Evolutionary conservation across 2,797 vertebrate species (phyloP).

Genomic region (Spea hammondii): DNA sequence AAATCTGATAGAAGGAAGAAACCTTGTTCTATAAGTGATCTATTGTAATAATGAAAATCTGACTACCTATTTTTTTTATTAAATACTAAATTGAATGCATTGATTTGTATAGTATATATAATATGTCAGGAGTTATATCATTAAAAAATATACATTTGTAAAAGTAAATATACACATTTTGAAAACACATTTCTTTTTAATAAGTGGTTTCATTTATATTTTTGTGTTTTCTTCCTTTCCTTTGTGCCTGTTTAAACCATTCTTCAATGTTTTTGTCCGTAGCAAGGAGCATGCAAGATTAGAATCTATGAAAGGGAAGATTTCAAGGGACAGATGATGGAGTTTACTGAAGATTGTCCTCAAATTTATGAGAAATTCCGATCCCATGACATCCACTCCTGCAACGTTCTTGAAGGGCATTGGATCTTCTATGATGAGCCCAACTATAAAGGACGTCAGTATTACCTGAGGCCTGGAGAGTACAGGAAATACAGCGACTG

Average conservation of each 20-base stretch:
- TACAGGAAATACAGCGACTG: constrained; percentile 51
- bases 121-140: too few relatives aligned
- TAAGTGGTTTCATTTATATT: neutral
- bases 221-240: neutral
- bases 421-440: constrained; percentile 59
- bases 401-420: constrained; percentile 54
- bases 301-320: constrained; percentile 57
- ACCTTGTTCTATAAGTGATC: too few relatives aligned
- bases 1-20: too few relatives aligned
- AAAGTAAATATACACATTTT: too few relatives aligned
- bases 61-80: too few relatives aligned
- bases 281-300: constrained; percentile 48
- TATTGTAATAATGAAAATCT: too few relatives aligned
- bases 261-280: too few relatives aligned
- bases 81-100: too few relatives aligned
- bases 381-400: constrained; percentile 55
- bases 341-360: constrained; percentile 55
- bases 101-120: too few relatives aligned
- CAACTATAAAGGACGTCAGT: constrained; percentile 53
- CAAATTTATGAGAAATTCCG: constrained; percentile 58
- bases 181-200: too few relatives aligned
- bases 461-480: constrained; percentile 54
- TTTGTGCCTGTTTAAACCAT: too few relatives aligned
- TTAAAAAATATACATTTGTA: too few relatives aligned
- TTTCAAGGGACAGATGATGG: constrained; percentile 57